Percentiles rank a stretch among this genome's conserved stretches.
Evolutionary conservation across 2,888 invertebrate species (phyloP).

Genomic region (Metalampra italica): DNA sequence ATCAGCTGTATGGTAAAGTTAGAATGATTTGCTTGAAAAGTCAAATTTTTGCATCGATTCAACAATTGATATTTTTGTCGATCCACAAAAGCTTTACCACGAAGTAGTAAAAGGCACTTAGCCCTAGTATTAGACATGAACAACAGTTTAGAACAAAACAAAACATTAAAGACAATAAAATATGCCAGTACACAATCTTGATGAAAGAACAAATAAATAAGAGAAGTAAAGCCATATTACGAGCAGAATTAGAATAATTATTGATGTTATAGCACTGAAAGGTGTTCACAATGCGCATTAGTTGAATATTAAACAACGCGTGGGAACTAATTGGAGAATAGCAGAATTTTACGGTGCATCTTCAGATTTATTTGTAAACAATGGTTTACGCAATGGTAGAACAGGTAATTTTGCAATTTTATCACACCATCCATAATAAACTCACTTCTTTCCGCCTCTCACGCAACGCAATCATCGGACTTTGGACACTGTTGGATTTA

Average conservation of each 20-base stretch:
- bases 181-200: conserved; percentile 35
- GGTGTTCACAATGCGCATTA: conserved; percentile 36
- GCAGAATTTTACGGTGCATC: conserved; percentile 25
- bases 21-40: too few relatives aligned
- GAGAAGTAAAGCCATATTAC: conserved; percentile 36
- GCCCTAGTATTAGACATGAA: too few relatives aligned
- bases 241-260: conserved; percentile 57
- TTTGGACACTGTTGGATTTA: background rate
- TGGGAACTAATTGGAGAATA: conserved; percentile 55
- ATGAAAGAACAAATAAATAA: conserved; percentile 40
- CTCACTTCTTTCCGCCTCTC: background rate
- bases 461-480: background rate
- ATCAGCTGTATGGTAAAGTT: too few relatives aligned
- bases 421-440: background rate
- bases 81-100: too few relatives aligned
- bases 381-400: conserved; percentile 20
- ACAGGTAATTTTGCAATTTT: conserved; percentile 26
- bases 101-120: too few relatives aligned
- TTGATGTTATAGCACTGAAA: conserved; percentile 37
- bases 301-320: conserved; percentile 55
- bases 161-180: conserved; percentile 26
- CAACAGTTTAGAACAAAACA: background rate
- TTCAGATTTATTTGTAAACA: conserved; percentile 20
- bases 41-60: too few relatives aligned
- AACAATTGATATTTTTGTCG: too few relatives aligned